A percentile compares a stretch with the other conserved stretches of the same genome.
phyloP scores from a whole-genome alignment of 2,113 vertebrate genomes.

The Podarcis cretensis region DNA sequence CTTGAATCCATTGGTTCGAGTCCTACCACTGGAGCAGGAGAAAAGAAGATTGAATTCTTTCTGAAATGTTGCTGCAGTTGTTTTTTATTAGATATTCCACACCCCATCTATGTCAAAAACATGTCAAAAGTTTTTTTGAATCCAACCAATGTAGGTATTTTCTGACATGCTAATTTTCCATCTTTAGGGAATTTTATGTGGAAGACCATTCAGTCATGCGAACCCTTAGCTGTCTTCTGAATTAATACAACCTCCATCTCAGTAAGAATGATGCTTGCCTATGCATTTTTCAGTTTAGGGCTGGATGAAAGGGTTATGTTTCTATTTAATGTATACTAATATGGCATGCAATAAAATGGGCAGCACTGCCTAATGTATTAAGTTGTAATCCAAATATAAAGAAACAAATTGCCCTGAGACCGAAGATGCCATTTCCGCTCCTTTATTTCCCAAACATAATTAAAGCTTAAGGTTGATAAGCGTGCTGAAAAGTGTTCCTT shows the following conservation, averaged over 20 bases:
- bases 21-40: too few relatives aligned
- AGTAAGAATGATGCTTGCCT: neutral
- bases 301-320: constrained; percentile 41
- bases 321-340: neutral
- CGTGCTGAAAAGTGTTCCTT: neutral
- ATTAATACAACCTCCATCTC: neutral
- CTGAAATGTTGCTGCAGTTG: too few relatives aligned
- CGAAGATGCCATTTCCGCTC: neutral
- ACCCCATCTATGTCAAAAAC: neutral
- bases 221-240: neutral
- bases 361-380: neutral
- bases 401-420: neutral
- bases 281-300: constrained; percentile 20
- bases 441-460: neutral
- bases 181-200: neutral
- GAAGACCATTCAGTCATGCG: neutral
- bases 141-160: neutral
- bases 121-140: neutral
- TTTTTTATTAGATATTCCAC: too few relatives aligned
- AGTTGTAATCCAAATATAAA: neutral
- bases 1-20: too few relatives aligned
- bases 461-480: neutral
- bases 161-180: neutral
- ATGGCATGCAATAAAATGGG: constrained; percentile 15
- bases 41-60: too few relatives aligned